These are phyloP conservation scores for Encarsia formosa DNA, from an alignment of 2,888 invertebrate genomes.

Conservation along the genomic window DNA sequence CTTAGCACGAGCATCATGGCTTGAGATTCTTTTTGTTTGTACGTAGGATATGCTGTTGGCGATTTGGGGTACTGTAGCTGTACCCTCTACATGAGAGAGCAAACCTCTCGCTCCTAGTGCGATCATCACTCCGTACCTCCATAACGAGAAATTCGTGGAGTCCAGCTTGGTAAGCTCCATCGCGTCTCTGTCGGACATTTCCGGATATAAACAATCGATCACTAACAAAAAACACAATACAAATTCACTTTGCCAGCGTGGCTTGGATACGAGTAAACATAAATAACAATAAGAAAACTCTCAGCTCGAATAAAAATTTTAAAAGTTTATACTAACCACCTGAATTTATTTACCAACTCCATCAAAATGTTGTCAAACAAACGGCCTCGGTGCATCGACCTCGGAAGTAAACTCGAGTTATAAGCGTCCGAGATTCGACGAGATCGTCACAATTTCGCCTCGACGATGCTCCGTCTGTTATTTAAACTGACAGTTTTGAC, in stretches of 20 bases:
- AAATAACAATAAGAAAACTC: too few relatives aligned
- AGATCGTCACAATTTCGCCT: not conserved
- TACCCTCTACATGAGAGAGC: not conserved
- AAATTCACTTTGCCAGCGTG: too few relatives aligned
- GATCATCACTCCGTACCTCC: slow-evolving; percentile 1
- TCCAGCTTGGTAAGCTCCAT: not conserved
- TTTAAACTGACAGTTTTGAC: too few relatives aligned
- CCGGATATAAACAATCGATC: too few relatives aligned
- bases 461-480: not conserved
- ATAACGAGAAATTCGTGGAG: not conserved
- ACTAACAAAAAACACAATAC: too few relatives aligned
- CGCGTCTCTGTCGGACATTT: slow-evolving; percentile 1
- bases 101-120: not conserved
- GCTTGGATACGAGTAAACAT: too few relatives aligned
- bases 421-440: not conserved
- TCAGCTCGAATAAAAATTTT: too few relatives aligned
- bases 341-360: too few relatives aligned
- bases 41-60: not conserved
- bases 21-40: slow-evolving; percentile 1
- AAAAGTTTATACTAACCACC: too few relatives aligned
- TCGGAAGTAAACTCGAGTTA: too few relatives aligned
- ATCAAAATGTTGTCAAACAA: too few relatives aligned
- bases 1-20: not conserved
- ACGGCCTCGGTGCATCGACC: too few relatives aligned
- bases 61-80: not conserved